A percentile compares a stretch with the other conserved stretches of the same genome.
These are phyloP conservation scores for human DNA, from an alignment of 2,113 vertebrate genomes.

Conservation along the genomic window DNA sequence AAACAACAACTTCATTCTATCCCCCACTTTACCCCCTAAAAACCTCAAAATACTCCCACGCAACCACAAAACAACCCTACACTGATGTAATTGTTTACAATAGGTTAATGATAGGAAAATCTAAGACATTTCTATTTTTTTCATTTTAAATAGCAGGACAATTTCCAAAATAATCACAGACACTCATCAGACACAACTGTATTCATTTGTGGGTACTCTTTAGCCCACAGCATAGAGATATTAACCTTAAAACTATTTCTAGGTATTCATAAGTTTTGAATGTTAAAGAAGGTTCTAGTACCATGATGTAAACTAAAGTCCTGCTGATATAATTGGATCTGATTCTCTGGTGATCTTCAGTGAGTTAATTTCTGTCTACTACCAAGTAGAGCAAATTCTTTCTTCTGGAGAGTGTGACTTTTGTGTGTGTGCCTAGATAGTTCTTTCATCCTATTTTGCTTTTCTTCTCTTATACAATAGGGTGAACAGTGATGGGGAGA, in stretches of 20 bases:
- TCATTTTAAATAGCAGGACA: not conserved
- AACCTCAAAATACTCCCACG: not conserved
- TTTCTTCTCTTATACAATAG: not conserved
- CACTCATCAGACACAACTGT: not conserved
- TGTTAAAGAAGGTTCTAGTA: conserved; percentile 38
- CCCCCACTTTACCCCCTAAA: not conserved
- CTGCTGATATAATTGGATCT: conserved; percentile 9
- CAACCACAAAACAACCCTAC: conserved; percentile 6
- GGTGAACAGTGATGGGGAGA: not conserved
- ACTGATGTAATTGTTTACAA: conserved; percentile 5
- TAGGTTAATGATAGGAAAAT: conserved; percentile 9
- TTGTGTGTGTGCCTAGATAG: not conserved
- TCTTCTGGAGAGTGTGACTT: conserved; percentile 24
- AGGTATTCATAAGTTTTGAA: not conserved
- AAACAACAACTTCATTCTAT: conserved; percentile 53
- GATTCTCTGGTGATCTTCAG: conserved; percentile 11
- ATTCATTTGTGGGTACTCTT: not conserved
- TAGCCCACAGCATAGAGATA: not conserved
- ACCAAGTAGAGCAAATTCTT: conserved; percentile 50
- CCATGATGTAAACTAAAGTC: conserved; percentile 45
- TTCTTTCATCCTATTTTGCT: not conserved
- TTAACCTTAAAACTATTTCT: conserved; percentile 27
- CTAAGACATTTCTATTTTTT: not conserved
- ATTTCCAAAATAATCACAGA: conserved; percentile 47
- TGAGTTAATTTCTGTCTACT: conserved; percentile 53